Base-by-base conservation (phyloP, 2,797 vertebrate species). In the Acipenser ruthenus region DNA sequence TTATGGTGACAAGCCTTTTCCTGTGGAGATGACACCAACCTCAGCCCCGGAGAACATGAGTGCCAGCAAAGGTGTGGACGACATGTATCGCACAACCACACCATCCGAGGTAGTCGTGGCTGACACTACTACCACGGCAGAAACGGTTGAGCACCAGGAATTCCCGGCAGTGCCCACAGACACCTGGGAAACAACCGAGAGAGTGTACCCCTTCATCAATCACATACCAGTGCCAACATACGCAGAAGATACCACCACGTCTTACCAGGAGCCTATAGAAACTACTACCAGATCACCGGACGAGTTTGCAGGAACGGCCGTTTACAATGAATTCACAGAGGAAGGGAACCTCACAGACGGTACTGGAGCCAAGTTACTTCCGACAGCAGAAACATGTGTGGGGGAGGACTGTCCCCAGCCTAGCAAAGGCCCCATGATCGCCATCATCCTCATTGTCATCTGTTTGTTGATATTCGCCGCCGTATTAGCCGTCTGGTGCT, bases 401-500 rank as follows among this genome's bases (percentile, higher is more conserved):
- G 93, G 89, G 3, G 81, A 84, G 1, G 50, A 80, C 68, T 95
- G 93, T 10, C 76, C 81, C 11, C 76, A 81, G 49, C 79, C 84
- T 4, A 72, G 82, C 66, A 85, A 79, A 69, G 92, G 90, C 10
- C 88, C 92, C 1, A 82, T 89, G n/a, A 88, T 96, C 2, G 93
- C 93, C 1, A 88, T 89, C 65, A 74, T 91, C 8, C 88, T 95
- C 59, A 88, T 92, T 18, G 85, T 88, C 2, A 74, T 95, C 62
- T 91, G 91, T 50, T 80, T 89, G 15, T 74, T 95, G 0, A 78
- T 87, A 60, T 74, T 82, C 11, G 90, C 86, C 0, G 77, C 86
- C 8, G 66, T 85, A 0, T 74, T 92, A 7, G 91, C 90, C 0
- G 83, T 87, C 66, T 98, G 95, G 94, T 95, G 91, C 73, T 94